A percentile compares a stretch with the other conserved stretches of the same genome.
Conservation (phyloP, 2,113 vertebrate genomes). For the Rhea americana region DNA sequence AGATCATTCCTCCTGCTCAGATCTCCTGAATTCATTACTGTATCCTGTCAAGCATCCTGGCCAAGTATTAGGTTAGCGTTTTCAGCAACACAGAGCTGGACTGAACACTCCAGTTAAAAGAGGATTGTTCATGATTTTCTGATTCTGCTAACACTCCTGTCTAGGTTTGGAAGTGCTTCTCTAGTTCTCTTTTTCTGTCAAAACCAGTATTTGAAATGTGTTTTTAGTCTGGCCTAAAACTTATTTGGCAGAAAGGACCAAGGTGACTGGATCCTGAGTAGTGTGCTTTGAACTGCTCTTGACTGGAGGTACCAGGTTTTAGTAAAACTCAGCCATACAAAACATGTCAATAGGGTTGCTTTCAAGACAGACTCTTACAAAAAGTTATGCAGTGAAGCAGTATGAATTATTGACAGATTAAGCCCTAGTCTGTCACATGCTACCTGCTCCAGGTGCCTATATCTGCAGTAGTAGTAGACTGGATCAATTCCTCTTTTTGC, state of each 20-base stretch:
- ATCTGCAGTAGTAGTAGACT: conserved; percentile 1
- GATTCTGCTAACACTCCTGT: background rate
- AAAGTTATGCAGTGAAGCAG: conserved; percentile 30
- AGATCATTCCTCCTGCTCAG: background rate
- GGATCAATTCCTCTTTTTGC: conserved; percentile 45
- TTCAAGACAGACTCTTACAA: conserved; percentile 20
- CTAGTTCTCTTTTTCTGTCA: background rate
- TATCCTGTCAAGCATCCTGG: background rate
- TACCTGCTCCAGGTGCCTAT: conserved; percentile 39
- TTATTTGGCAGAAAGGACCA: background rate
- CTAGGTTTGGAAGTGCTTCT: background rate
- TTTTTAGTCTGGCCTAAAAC: conserved; percentile 7
- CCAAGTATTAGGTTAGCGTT: background rate
- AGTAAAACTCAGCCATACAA: background rate
- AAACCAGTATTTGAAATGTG: background rate
- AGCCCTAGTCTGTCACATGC: conserved; percentile 17
- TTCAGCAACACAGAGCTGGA: background rate
- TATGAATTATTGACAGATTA: conserved; percentile 42
- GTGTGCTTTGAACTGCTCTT: background rate
- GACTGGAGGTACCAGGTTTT: background rate
- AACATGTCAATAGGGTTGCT: background rate
- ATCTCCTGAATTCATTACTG: background rate
- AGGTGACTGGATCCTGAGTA: background rate
- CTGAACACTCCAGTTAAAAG: background rate
- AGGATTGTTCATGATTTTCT: background rate